Conservation (phyloP, 2,797 vertebrate genomes). For the Cichlasoma orientale region DNA sequence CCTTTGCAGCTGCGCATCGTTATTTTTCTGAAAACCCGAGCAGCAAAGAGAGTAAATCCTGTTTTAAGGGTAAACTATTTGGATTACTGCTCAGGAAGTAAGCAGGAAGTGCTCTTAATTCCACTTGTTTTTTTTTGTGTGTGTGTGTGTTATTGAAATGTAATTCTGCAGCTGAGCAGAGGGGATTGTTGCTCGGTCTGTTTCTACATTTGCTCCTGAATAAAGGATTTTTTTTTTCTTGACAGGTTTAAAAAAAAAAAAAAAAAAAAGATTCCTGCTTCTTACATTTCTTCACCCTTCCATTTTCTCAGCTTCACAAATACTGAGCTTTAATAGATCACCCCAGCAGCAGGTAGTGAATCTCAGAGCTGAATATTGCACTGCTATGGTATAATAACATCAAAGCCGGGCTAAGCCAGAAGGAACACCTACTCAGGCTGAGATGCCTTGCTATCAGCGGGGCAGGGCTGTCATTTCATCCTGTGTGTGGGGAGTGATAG, state of each 20-base stretch:
- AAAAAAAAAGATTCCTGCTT: slow-evolving; percentile 21
- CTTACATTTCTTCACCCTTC: slow-evolving; percentile 22
- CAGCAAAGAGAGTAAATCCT: slow-evolving; percentile 34
- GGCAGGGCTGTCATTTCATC: slow-evolving; percentile 70
- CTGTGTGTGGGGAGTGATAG: slow-evolving; percentile 67
- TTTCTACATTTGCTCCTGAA: slow-evolving; percentile 49
- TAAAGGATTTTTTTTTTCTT: slow-evolving; percentile 35
- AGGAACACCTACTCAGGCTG: slow-evolving; percentile 70
- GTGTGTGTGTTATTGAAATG: slow-evolving; percentile 12
- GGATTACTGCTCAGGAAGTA: slow-evolving; percentile 17
- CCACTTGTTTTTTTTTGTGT: background rate
- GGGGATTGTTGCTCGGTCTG: slow-evolving; percentile 6
- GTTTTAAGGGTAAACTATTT: slow-evolving; percentile 42
- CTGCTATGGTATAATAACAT: slow-evolving; percentile 70
- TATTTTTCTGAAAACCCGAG: slow-evolving; percentile 11
- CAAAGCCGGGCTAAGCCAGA: slow-evolving; percentile 70
- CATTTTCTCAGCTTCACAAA: slow-evolving; percentile 57
- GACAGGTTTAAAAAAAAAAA: background rate
- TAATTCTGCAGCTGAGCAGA: slow-evolving; percentile 35
- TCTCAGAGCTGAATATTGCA: slow-evolving; percentile 57
- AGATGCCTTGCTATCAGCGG: slow-evolving; percentile 61
- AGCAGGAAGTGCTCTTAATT: slow-evolving; percentile 13
- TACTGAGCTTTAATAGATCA: slow-evolving; percentile 50
- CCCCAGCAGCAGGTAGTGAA: slow-evolving; percentile 63
- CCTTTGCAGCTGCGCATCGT: background rate